phyloP scores from a whole-genome alignment of 2,888 invertebrate genomes.

The Trichopria drosophilae region DNA sequence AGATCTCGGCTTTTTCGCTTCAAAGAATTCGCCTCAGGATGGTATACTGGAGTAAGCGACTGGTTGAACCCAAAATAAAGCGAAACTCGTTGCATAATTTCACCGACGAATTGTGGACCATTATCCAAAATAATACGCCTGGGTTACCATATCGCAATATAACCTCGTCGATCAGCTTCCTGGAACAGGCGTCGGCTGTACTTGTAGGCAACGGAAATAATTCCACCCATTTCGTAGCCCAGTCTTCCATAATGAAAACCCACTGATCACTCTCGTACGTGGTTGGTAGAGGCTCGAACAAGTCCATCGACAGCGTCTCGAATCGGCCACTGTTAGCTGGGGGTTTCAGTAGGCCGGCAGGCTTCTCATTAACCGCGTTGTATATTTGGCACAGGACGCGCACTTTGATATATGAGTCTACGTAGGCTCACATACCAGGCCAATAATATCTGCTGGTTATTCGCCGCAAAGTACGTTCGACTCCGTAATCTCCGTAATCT shows the following conservation, averaged over 20 bases:
- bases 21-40: conserved; percentile 48
- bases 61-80: too few species aligned
- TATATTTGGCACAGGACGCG: conserved; percentile 46
- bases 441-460: conserved; percentile 43
- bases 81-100: conserved; percentile 47
- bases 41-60: too few species aligned
- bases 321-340: conserved; percentile 41
- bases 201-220: conserved; percentile 44
- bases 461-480: conserved; percentile 18
- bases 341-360: conserved; percentile 47
- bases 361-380: conserved; percentile 46
- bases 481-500: conserved; percentile 10
- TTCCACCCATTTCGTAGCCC: conserved; percentile 43
- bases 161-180: conserved; percentile 42
- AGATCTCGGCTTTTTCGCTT: conserved; percentile 47
- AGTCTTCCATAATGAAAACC: conserved; percentile 38
- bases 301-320: conserved; percentile 45
- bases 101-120: conserved; percentile 48
- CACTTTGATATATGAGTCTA: conserved; percentile 37
- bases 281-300: conserved; percentile 42
- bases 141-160: conserved; percentile 49
- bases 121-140: conserved; percentile 48
- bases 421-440: conserved; percentile 41
- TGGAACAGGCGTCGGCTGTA: conserved; percentile 43
- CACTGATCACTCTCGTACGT: conserved; percentile 24